Evolutionary conservation across 2,797 vertebrate species (phyloP).

Genomic region (Craterocephalus amniculus): DNA sequence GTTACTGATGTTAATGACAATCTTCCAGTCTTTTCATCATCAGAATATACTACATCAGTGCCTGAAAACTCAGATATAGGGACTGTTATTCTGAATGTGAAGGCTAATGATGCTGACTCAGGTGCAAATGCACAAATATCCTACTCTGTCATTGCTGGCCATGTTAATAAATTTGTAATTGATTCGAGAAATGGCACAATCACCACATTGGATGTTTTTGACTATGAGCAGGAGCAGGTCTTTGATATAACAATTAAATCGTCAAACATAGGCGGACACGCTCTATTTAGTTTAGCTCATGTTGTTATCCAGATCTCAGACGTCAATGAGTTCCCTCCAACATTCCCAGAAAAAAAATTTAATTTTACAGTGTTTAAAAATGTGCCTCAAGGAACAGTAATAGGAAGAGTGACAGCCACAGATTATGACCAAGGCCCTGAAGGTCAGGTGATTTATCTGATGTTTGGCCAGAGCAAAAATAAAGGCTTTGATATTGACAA

Average conservation of each 20-base stretch:
- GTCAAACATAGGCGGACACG: slow-evolving; percentile 63
- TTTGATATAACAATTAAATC: slow-evolving; percentile 81
- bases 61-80: slow-evolving; percentile 77
- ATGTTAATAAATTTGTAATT: slow-evolving; percentile 75
- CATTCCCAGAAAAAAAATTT: slow-evolving; percentile 70
- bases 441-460: slow-evolving; percentile 80
- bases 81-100: slow-evolving; percentile 65
- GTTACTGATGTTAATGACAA: slow-evolving; percentile 84
- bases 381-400: slow-evolving; percentile 62
- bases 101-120: slow-evolving; percentile 77
- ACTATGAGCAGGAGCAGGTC: slow-evolving; percentile 78
- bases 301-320: slow-evolving; percentile 76
- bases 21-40: slow-evolving; percentile 74
- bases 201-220: slow-evolving; percentile 75
- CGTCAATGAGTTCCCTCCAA: slow-evolving; percentile 81
- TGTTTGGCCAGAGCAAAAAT: slow-evolving; percentile 77
- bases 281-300: slow-evolving; percentile 73
- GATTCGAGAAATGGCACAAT: slow-evolving; percentile 77
- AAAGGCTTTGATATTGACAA: slow-evolving; percentile 72
- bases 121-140: slow-evolving; percentile 75
- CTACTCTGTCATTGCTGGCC: slow-evolving; percentile 79
- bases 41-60: slow-evolving; percentile 65
- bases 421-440: slow-evolving; percentile 79
- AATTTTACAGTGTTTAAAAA: slow-evolving; percentile 80
- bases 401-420: slow-evolving; percentile 77